A percentile compares a stretch with the other conserved stretches of the same genome.
These are phyloP conservation scores for Diachrysia chrysitis DNA, from an alignment of 2,888 invertebrate genomes.

Conservation along the genomic window DNA sequence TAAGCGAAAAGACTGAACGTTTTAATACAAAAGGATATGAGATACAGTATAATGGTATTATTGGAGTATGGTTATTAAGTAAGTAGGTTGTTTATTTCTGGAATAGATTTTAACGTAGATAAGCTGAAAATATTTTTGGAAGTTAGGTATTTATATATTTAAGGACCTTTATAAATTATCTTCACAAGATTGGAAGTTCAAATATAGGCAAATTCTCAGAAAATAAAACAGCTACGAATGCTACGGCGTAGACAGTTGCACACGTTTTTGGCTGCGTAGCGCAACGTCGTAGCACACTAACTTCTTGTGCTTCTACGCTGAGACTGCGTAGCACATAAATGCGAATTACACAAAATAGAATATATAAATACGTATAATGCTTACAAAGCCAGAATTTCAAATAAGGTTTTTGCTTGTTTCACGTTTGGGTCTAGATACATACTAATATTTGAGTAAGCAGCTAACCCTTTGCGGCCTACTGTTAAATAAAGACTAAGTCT, in stretches of 20 bases:
- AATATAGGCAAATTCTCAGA: not conserved
- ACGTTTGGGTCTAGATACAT: not conserved
- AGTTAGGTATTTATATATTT: too few species aligned
- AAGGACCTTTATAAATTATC: too few species aligned
- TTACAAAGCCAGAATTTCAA: not conserved
- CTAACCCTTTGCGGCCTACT: not conserved
- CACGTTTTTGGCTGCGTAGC: not conserved
- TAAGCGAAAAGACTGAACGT: not conserved
- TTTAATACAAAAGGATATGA: not conserved
- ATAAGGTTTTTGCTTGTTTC: not conserved
- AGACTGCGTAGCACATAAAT: not conserved
- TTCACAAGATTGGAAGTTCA: too few species aligned
- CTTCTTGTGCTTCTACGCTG: too few species aligned
- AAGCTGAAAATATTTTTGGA: too few species aligned
- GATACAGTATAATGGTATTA: not conserved
- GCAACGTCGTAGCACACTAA: not conserved
- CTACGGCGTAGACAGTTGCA: not conserved
- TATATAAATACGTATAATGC: not conserved
- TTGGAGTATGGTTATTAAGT: not conserved
- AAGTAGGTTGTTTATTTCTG: not conserved
- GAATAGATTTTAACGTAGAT: not conserved
- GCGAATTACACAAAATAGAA: not conserved
- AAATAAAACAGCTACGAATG: not conserved
- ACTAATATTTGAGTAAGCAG: not conserved
- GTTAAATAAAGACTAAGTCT: not conserved